phyloP scores from a whole-genome alignment of 2,113 vertebrate genomes.

The Cairina moschata region DNA sequence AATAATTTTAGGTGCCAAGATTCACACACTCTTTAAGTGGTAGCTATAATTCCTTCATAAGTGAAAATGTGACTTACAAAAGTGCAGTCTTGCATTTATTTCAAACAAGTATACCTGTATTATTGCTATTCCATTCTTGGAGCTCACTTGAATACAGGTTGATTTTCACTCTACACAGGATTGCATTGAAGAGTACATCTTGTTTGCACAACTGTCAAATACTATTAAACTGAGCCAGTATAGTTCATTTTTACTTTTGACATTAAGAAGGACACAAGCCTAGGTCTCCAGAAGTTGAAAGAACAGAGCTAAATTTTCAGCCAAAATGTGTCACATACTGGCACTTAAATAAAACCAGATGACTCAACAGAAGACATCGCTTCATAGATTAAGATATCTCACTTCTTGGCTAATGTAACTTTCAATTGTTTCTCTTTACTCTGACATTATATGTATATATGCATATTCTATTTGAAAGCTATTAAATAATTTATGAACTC shows the following conservation, averaged over 20 bases:
- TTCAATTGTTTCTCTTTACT: constrained; percentile 64
- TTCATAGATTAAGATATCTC: constrained; percentile 45
- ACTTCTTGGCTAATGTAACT: constrained; percentile 42
- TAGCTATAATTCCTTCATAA: background rate
- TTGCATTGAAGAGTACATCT: background rate
- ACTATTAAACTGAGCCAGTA: background rate
- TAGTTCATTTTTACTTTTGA: background rate
- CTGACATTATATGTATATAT: constrained; percentile 30
- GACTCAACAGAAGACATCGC: constrained; percentile 50
- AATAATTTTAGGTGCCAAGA: background rate
- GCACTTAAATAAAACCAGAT: constrained; percentile 57
- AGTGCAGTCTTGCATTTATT: background rate
- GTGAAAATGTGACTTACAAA: background rate
- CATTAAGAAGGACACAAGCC: constrained; percentile 9
- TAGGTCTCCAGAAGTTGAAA: constrained; percentile 45
- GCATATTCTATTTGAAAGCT: constrained; percentile 20
- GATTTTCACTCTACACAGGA: background rate
- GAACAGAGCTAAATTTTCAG: constrained; percentile 25
- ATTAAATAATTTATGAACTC: constrained; percentile 58
- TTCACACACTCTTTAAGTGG: background rate
- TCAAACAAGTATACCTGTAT: background rate
- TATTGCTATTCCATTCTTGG: background rate
- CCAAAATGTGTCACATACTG: constrained; percentile 28
- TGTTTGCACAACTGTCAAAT: background rate
- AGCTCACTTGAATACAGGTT: background rate